Evolutionary conservation across 2,113 vertebrate species (phyloP), one percentile per base, ranked within the genome.

Genomic region (Cisticola juncidis): DNA sequence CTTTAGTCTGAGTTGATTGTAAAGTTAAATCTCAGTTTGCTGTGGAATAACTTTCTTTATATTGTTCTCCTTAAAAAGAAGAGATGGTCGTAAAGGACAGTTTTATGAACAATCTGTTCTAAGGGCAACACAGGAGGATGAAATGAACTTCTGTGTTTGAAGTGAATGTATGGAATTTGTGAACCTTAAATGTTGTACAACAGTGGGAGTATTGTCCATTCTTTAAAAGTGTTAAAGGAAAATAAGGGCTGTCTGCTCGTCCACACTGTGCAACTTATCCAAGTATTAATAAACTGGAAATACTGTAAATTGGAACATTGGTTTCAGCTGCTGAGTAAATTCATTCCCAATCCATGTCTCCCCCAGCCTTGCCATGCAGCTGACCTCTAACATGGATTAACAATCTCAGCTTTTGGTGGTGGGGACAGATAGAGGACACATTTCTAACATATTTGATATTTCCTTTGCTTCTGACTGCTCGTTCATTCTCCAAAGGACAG

Each of bases 271-370:
- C 71, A 81, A 57, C 12, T 45, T 51, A 72, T 12, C 18, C 44
- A 70, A 45, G 9, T 33, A 35, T 78, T 81, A 86, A 53, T 44
- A 53, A 81, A 82, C 18, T 65, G 8, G 82, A 93, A 92, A 40
- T 79, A 51, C 47, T 61, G 22, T 62, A 87, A 79, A 44, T 53
- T 91, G 78, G 71, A 96, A 74, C 69, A 86, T 35, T 78, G 69
- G 11, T 92, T 97, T 94, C 81, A 94, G 91, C 90, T 96, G 92
- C 69, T 77, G 53, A 70, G 7, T 50, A 61, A 70, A 65, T 83
- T 88, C 26, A 91, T 96, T 85, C 44, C 45, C 81, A 62, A 1
- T n/a, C 48, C 5, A 4, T 51, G n/a, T 64, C 48, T 88, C 92
- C 56, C 57, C 56, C 57, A 91, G 72, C 42, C 80, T 81, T 76